Conservation (phyloP, 2,888 invertebrate species). For the Petrophora chlorosata region DNA sequence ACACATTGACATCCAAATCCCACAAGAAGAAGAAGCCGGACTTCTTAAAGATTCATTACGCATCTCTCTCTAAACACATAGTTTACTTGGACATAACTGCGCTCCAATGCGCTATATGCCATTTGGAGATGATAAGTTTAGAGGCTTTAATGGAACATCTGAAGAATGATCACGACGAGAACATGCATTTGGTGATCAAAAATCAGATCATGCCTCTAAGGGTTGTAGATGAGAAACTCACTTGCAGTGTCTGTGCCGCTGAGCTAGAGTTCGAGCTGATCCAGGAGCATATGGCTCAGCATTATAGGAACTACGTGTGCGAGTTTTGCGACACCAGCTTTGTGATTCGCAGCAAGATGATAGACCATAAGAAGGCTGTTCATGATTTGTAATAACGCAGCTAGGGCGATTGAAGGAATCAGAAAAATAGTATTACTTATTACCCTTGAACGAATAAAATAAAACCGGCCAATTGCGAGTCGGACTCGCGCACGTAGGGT, state of each 20-base stretch:
- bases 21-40: conserved; percentile 43
- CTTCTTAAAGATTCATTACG: conserved; percentile 47
- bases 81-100: conserved; percentile 63
- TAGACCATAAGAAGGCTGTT: conserved; percentile 55
- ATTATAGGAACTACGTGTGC: conserved; percentile 67
- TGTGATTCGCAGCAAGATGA: conserved; percentile 51
- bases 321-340: conserved; percentile 60
- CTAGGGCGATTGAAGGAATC: too few species aligned
- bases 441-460: too few species aligned
- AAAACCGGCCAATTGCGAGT: too few species aligned
- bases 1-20: conserved; percentile 43
- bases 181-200: conserved; percentile 60
- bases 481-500: too few species aligned
- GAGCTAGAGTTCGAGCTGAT: conserved; percentile 50
- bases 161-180: conserved; percentile 49
- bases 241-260: conserved; percentile 49
- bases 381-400: conserved; percentile 52
- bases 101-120: conserved; percentile 57
- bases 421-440: too few species aligned
- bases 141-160: conserved; percentile 60
- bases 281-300: conserved; percentile 66
- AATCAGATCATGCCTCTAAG: conserved; percentile 62
- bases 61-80: conserved; percentile 54
- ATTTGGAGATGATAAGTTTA: conserved; percentile 43
- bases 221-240: conserved; percentile 38